Conservation (phyloP, 2,113 vertebrate species). For the Rhinoptilus africanus region DNA sequence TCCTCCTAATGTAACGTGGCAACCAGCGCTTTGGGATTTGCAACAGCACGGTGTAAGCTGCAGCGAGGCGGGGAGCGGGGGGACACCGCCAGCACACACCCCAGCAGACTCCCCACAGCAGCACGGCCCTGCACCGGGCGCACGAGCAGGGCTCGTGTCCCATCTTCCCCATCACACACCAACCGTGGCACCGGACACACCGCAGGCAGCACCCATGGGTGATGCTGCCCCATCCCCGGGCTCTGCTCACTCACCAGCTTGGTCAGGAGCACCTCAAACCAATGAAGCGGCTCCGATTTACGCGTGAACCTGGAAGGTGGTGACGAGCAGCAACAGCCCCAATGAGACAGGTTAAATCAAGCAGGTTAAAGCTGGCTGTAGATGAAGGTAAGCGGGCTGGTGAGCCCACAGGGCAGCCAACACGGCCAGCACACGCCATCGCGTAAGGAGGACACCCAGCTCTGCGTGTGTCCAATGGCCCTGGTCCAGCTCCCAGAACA, state of each 20-base stretch:
- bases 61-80: fast-evolving
- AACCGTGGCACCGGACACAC: fast-evolving
- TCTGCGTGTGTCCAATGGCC: neutral
- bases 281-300: neutral
- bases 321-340: neutral
- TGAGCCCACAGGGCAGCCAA: neutral
- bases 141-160: neutral
- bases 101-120: neutral
- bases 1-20: constrained; percentile 18
- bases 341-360: constrained; percentile 15
- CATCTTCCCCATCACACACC: neutral
- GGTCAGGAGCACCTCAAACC: neutral
- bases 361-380: neutral
- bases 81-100: neutral
- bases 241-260: fast-evolving
- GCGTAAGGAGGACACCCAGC: neutral
- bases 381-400: neutral
- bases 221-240: fast-evolving
- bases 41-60: neutral
- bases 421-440: fast-evolving
- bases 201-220: neutral
- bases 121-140: neutral
- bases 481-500: neutral
- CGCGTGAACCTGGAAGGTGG: fast-evolving
- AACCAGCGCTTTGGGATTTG: neutral